Percentiles rank a stretch among this genome's conserved stretches.
These are phyloP conservation scores for Chauna torquata DNA, from an alignment of 2,113 vertebrate species.

Conservation along the genomic window DNA sequence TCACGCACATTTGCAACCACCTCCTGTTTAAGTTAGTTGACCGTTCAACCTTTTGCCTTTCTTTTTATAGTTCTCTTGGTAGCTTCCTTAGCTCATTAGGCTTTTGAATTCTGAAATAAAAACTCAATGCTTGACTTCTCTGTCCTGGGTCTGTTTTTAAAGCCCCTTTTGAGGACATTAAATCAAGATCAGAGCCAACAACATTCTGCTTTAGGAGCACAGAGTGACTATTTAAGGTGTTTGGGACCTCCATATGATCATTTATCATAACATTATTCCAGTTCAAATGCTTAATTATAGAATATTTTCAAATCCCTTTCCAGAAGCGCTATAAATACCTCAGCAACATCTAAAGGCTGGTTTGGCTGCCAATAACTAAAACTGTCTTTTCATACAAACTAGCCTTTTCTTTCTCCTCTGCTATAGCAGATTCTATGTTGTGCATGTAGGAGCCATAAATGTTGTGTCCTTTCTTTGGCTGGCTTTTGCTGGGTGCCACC, in stretches of 20 bases:
- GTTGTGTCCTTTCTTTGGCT: background rate
- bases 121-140: constrained; percentile 43
- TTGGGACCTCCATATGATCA: constrained; percentile 33
- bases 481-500: background rate
- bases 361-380: constrained; percentile 13
- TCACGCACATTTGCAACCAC: constrained; percentile 7
- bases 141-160: background rate
- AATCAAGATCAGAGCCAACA: constrained; percentile 29
- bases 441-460: background rate
- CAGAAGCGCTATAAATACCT: constrained; percentile 47
- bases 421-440: background rate
- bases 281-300: constrained; percentile 47
- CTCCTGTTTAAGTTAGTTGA: background rate
- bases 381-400: background rate
- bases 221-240: constrained; percentile 42
- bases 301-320: constrained; percentile 33
- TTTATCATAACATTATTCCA: constrained; percentile 64
- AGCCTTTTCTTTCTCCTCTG: constrained; percentile 2
- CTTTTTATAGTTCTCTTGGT: constrained; percentile 47
- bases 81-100: constrained; percentile 44
- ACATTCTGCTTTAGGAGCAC: constrained; percentile 30
- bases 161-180: constrained; percentile 24
- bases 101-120: constrained; percentile 47
- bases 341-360: background rate
- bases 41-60: constrained; percentile 41